Base-by-base conservation (phyloP, 2,113 vertebrate genomes). In the Quiscalus mexicanus region DNA sequence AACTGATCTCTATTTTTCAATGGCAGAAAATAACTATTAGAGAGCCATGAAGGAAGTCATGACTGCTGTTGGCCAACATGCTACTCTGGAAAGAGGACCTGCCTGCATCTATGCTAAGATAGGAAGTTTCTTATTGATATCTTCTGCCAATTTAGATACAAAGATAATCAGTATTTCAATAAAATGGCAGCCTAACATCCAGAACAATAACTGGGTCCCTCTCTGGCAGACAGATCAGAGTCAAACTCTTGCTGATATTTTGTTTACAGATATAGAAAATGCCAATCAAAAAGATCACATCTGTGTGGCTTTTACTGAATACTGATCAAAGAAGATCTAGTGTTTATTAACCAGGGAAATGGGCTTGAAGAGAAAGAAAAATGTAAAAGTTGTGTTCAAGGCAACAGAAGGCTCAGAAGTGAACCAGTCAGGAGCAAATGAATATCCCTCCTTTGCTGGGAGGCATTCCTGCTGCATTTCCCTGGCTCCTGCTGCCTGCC, bases 261-360 rank as follows among this genome's bases (percentile, higher is more conserved):
- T 95, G 68, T 95, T 97, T 95, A 92, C 58, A 91, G 27, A 64
- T 76, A 92, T 7, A 93, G 70, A 84, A 97, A 97, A 96, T 94
- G 42, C 15, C 80, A 93, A 71, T 45, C 68, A 69, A 71, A 95
- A 24, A 73, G 37, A 88, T 83, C 50, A 12, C n/a, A 86, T 62
- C 60, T 58, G 55, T n/a, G 74, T 0, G 5, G 18, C 18, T 97
- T 96, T 69, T 86, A 65, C 35, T 79, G 81, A 88, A 80, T 76
- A 85, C 77, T 87, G 91, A 84, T 92, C 74, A 94, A 94, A 76
- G 67, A 42, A 50, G 17, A 49, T 16, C 71, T 75, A 79, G 63
- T 37, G 30, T 75, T 93, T 90, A 47, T 45, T 90, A 95, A 80
- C 42, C 22, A 28, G 84, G 76, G 65, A 90, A 52, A 95, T 28